phyloP scores from a whole-genome alignment of 2,797 vertebrate species.

The Limosa lapponica region DNA sequence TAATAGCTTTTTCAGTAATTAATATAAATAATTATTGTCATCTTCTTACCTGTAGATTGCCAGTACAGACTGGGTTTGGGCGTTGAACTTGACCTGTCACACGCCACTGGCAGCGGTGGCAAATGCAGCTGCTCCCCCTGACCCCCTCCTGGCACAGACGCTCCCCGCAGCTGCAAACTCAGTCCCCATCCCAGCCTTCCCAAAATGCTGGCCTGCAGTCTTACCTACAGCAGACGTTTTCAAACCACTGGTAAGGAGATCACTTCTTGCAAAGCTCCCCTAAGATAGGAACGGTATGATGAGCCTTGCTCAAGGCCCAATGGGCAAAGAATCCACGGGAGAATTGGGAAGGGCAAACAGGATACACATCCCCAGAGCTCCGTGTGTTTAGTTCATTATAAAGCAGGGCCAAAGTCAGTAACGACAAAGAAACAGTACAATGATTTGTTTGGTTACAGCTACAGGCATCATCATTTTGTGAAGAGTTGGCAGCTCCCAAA shows the following conservation, averaged over 20 bases:
- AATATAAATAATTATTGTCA: background rate
- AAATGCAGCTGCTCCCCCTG: too few species aligned
- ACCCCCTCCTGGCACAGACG: too few species aligned
- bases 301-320: background rate
- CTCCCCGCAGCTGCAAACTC: background rate
- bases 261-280: background rate
- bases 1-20: background rate
- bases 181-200: background rate
- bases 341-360: background rate
- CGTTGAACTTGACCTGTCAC: background rate
- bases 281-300: background rate
- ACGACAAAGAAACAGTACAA: background rate
- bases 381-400: background rate
- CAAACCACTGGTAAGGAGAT: background rate
- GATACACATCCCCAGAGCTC: background rate
- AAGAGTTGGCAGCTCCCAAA: constrained; percentile 7
- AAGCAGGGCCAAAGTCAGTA: background rate
- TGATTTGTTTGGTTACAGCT: background rate
- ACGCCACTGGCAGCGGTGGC: background rate
- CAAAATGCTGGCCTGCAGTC: background rate
- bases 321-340: background rate
- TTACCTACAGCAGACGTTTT: background rate
- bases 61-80: background rate
- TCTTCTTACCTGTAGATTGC: background rate
- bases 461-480: background rate